phyloP scores from a whole-genome alignment of 1,140 invertebrate genomes.

The Zaprionus inermis region DNA sequence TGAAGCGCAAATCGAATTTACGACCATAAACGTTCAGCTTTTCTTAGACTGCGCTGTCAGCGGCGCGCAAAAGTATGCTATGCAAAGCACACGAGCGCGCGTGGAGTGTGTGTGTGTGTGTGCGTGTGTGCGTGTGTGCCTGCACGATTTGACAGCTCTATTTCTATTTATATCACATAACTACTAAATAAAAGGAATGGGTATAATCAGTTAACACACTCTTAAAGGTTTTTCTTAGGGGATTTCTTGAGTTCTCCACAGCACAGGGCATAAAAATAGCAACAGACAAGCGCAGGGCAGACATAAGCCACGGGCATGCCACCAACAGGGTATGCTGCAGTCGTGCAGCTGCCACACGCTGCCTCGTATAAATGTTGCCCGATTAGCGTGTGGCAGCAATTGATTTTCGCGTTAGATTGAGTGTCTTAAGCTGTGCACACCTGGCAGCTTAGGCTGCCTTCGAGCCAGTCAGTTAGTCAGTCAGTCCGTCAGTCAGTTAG shows the following conservation, averaged over 20 bases:
- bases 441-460: constrained; percentile 10
- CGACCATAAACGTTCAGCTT: constrained; percentile 40
- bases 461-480: constrained; percentile 9
- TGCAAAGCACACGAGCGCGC: constrained; percentile 23
- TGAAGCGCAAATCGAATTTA: constrained; percentile 55
- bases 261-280: not conserved
- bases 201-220: not conserved
- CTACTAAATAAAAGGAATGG: not conserved
- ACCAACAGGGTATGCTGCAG: not conserved
- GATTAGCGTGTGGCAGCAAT: constrained; percentile 53
- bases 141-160: constrained; percentile 20
- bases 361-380: constrained; percentile 46
- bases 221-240: too few species aligned
- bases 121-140: constrained; percentile 3
- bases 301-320: too few species aligned
- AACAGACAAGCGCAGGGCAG: not conserved
- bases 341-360: not conserved
- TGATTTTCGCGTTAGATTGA: constrained; percentile 59
- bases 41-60: constrained; percentile 15
- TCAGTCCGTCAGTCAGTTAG: not conserved
- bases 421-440: constrained; percentile 37
- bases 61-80: constrained; percentile 51
- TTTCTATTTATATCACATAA: constrained; percentile 28
- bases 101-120: not conserved
- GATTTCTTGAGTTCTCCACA: not conserved